Evolutionary conservation across 2,797 vertebrate species (phyloP).

Genomic region (Semaprochilodus insignis): DNA sequence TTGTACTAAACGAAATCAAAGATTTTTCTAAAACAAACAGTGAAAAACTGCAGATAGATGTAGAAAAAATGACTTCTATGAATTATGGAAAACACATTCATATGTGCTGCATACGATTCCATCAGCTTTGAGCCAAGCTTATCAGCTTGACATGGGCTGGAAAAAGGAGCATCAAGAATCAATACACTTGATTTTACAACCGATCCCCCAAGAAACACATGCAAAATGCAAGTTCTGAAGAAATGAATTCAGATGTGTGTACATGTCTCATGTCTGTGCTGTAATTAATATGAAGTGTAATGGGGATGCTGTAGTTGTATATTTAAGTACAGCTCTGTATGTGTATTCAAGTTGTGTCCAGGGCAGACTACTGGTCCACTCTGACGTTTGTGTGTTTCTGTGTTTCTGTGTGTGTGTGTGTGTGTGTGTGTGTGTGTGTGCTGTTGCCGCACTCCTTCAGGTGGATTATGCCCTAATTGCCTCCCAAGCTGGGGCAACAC

Average conservation of each 20-base stretch:
- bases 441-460: conserved; percentile 74
- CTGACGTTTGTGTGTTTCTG: conserved; percentile 1
- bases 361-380: neutral
- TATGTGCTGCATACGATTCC: neutral
- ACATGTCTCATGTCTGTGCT: neutral
- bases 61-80: neutral
- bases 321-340: neutral
- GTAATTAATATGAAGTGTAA: conserved; percentile 11
- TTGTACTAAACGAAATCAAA: neutral
- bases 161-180: conserved; percentile 16
- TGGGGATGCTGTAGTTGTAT: neutral
- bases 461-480: conserved; percentile 93
- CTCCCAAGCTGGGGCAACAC: conserved; percentile 93
- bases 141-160: neutral
- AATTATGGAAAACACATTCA: conserved; percentile 17
- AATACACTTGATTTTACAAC: conserved; percentile 15
- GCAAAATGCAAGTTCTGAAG: conserved; percentile 6
- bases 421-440: conserved; percentile 23
- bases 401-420: conserved; percentile 40
- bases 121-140: neutral
- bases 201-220: conserved; percentile 13
- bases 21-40: neutral
- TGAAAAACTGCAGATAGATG: neutral
- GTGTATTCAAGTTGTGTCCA: neutral
- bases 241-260: conserved; percentile 11